A percentile compares a stretch with the other conserved stretches of the same genome.
Evolutionary conservation across 1,140 invertebrate species (phyloP).

Genomic region (Philopotamus ludificatus): DNA sequence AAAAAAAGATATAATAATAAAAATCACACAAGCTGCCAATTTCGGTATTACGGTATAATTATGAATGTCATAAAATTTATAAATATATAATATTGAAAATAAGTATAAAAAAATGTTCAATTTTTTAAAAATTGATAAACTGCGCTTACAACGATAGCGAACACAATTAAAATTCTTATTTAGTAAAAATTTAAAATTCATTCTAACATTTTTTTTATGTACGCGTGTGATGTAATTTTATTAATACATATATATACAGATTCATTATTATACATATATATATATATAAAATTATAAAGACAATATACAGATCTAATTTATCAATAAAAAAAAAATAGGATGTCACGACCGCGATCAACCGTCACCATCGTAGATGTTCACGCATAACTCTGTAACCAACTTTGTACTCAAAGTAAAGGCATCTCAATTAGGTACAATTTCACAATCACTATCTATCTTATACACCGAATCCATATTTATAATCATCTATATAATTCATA

Average conservation of each 20-base stretch:
- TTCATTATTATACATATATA: background rate
- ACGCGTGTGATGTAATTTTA: too few species aligned
- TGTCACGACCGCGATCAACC: conserved; percentile 29
- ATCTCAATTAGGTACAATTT: conserved; percentile 29
- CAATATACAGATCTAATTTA: conserved; percentile 14
- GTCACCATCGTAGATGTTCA: conserved; percentile 17
- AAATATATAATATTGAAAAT: background rate
- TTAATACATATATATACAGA: conserved; percentile 4
- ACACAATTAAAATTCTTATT: too few species aligned
- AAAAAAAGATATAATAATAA: too few species aligned
- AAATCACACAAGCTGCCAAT: too few species aligned
- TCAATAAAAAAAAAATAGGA: conserved; percentile 20
- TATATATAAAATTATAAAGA: background rate
- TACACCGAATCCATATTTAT: conserved; percentile 7
- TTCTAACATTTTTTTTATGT: too few species aligned
- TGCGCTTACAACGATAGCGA: background rate
- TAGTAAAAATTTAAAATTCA: too few species aligned
- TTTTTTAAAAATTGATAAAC: conserved; percentile 4
- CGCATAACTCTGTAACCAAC: conserved; percentile 4
- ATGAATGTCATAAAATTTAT: too few species aligned
- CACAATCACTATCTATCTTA: conserved; percentile 23
- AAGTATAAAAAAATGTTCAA: background rate
- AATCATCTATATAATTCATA: background rate
- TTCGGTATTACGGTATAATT: too few species aligned
- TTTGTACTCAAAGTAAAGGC: conserved; percentile 31